Evolutionary conservation across 2,797 vertebrate genomes (phyloP), one percentile per base, ranked within the genome.

Genomic region (Leptodactylus fallax): DNA sequence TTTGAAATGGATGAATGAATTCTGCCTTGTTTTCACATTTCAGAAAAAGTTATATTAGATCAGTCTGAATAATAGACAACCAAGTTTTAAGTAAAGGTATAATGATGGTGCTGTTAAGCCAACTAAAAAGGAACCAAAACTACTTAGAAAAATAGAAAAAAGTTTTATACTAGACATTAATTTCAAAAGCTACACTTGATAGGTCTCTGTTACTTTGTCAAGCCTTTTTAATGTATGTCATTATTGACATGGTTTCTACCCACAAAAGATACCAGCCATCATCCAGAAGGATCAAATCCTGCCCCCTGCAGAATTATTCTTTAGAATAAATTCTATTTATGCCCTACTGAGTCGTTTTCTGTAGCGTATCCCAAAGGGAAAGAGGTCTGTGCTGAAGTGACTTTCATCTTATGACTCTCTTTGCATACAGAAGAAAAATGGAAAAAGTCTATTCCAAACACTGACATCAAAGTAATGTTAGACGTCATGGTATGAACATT

Each of bases 401-500:
- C 83, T 85, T 88, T 88, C 65, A 85, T 85, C 83, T 78, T 60
- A 1, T 77, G 53, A 47, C 56, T 63, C 36, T 84, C 65, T 81
- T 51, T 84, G 55, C 61, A 84, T 79, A 60, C 23, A 79, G 25
- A 81, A 80, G 25, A 85, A 81, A 81, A 85, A 63, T 72, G 55
- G 76, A 53, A 85, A 74, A 10, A 69, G 76, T 76, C 51, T 85
- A 77, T 88, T 88, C 67, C 51, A 80, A 88, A 88, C 67, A 76
- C 19, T 85, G 67, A 86, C 87, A 82, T 89, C 78, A 89, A 88
- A 88, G 87, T 63, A n/a, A 55, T 53, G 7, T 63, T 55, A 71
- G 71, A 69, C 69, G 23, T 81, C 78, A 77, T 56, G 25, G 69
- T 7, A 14, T 10, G 58, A 83, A n/a, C 19, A 56, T 56, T 87